A percentile compares a stretch with the other conserved stretches of the same genome.
These are phyloP conservation scores for Clitarchus hookeri DNA, from an alignment of 2,888 invertebrate genomes.

Conservation along the genomic window DNA sequence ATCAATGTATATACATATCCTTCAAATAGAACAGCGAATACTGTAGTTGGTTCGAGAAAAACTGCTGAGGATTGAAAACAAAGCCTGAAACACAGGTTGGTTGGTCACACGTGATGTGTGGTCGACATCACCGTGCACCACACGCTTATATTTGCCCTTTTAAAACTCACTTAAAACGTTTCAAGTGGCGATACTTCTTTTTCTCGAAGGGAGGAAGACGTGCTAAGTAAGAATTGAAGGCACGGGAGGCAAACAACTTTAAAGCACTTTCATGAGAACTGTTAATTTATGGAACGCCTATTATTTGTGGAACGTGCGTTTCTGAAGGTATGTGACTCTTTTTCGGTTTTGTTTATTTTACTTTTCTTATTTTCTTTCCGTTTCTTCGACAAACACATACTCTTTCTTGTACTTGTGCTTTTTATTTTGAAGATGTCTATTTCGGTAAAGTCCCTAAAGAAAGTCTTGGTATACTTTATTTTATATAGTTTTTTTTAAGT, in stretches of 20 bases:
- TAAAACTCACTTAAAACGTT: neutral
- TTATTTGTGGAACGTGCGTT: neutral
- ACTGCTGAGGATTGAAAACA: no score
- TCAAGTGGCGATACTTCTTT: neutral
- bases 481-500: no score
- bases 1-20: no score
- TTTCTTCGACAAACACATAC: neutral
- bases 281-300: neutral
- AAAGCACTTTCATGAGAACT: conserved; percentile 7
- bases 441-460: neutral
- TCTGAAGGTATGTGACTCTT: neutral
- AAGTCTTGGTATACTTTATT: no score
- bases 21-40: no score
- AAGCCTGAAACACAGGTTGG: no score
- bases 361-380: neutral
- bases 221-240: neutral
- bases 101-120: no score
- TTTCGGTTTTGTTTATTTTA: neutral
- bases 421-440: neutral
- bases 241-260: neutral
- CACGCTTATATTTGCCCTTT: neutral
- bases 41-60: no score
- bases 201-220: neutral
- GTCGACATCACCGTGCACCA: no score
- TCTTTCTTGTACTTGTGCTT: neutral